phyloP scores from a whole-genome alignment of 2,888 invertebrate genomes.

The Yponomeuta cagnagella region DNA sequence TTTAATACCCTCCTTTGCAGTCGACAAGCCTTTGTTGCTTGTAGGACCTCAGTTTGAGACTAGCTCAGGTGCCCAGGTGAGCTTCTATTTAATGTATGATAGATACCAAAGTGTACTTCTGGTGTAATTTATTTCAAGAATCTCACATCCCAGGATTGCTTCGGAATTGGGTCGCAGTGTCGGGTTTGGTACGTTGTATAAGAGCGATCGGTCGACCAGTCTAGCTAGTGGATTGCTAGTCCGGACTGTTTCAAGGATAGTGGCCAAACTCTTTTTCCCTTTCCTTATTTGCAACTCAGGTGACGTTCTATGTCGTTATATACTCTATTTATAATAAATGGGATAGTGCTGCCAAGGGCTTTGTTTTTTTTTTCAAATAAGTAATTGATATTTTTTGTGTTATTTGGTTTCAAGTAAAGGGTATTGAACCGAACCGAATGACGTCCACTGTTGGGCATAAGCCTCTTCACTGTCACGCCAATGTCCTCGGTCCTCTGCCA shows the following conservation, averaged over 20 bases:
- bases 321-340: neutral
- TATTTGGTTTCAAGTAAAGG: no score
- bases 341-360: no score
- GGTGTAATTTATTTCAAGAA: neutral
- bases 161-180: conserved; percentile 53
- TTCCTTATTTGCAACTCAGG: neutral
- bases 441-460: no score
- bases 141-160: conserved; percentile 13
- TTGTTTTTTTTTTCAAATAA: no score
- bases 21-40: no score
- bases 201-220: conserved; percentile 30
- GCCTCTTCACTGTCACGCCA: neutral
- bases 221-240: conserved; percentile 29
- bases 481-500: neutral
- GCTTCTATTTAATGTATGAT: neutral
- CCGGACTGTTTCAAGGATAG: neutral
- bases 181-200: conserved; percentile 24
- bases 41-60: no score
- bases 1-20: no score
- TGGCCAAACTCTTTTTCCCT: neutral
- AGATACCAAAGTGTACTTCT: neutral
- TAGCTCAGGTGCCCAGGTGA: no score
- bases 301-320: neutral
- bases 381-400: no score
- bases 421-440: no score